Evolutionary conservation across 2,797 vertebrate species (phyloP), one percentile per base, ranked within the genome.

Genomic region (Falco cherrug): DNA sequence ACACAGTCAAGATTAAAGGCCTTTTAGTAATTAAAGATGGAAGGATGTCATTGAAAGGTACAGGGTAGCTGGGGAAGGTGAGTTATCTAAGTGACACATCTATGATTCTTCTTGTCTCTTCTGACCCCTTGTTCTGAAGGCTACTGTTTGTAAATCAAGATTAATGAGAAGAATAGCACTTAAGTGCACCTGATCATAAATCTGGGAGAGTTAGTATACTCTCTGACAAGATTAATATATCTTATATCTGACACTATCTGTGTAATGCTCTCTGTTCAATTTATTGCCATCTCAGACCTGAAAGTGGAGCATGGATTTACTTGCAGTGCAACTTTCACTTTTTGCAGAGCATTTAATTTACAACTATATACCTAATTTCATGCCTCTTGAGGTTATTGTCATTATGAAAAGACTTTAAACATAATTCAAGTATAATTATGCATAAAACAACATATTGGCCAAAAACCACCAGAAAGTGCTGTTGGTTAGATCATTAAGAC

Each of bases 131-230:
- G 64, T 69, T 89, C 95, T 35, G 33, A 97, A 97, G 87, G 89
- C 71, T 75, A 95, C 95, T 97, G 87, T 97, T 97, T 97, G 83
- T 97, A 98, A 98, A 98, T 97, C 92, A 95, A 97, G 93, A 97
- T 98, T 98, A 98, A 98, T 96, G 94, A 96, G 59, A 53, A 90
- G 39, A 96, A 95, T 71, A 87, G 81, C 69, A 90, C 79, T 96
- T 96, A 97, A 84, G 47, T 87, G 84, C 64, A 96, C 90, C 73
- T 97, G 84, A 91, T 96, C 89, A 84, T 96, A 98, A 97, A 98
- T 98, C 96, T 97, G 61, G 65, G 87, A 96, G 88, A 82, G 87
- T 93, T 96, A 89, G 87, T 90, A 90, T 90, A 93, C 95, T 96
- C 96, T 92, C 89, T 97, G 93, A 97, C 92, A 97, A 94, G 90